Conservation (phyloP, 2,797 vertebrate species). For the Premnoplex brunnescens region DNA sequence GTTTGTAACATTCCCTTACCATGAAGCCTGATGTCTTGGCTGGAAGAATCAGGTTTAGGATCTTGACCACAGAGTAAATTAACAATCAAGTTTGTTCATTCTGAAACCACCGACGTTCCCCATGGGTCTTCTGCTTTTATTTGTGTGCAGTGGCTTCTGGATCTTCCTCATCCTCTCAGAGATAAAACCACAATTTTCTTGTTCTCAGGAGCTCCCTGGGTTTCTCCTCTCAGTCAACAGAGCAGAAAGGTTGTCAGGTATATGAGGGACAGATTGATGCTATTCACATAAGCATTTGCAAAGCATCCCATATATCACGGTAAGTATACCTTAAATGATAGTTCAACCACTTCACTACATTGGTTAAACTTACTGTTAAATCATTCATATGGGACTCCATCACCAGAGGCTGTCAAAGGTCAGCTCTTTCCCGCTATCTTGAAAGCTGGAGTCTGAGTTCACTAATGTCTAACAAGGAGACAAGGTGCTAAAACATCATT, state of each 20-base stretch:
- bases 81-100: background rate
- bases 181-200: background rate
- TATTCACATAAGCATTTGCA: background rate
- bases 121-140: background rate
- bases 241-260: background rate
- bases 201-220: background rate
- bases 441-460: background rate
- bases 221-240: background rate
- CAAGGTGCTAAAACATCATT: background rate
- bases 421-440: background rate
- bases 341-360: background rate
- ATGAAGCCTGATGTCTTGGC: background rate
- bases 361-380: background rate
- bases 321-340: background rate
- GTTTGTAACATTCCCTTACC: background rate
- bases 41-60: background rate
- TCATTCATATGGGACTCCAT: background rate
- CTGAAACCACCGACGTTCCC: background rate
- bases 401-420: background rate
- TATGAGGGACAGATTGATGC: background rate
- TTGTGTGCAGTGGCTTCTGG: background rate
- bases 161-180: background rate
- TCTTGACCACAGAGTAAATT: background rate
- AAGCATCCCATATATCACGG: background rate
- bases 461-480: background rate